Percentiles rank a stretch among this genome's conserved stretches.
phyloP scores from a whole-genome alignment of 2,113 vertebrate species.

The Syngnathus floridae region DNA sequence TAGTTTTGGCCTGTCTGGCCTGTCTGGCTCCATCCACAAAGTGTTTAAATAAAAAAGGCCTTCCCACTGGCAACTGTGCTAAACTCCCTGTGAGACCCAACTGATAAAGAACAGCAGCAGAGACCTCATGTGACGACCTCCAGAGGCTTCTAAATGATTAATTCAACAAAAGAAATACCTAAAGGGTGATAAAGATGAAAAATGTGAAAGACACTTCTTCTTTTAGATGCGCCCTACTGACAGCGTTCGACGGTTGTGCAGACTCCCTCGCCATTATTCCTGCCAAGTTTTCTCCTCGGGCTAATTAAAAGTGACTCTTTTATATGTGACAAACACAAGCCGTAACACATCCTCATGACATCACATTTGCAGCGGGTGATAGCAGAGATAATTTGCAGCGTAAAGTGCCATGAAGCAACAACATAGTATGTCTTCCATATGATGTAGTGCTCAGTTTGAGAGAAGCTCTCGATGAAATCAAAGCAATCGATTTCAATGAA shows the following conservation, averaged over 20 bases:
- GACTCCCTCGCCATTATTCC: not conserved
- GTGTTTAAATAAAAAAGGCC: slow-evolving; percentile 60
- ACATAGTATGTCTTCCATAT: not conserved
- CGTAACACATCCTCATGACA: not conserved
- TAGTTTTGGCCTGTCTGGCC: not conserved
- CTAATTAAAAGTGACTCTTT: not conserved
- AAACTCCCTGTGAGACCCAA: slow-evolving; percentile 39
- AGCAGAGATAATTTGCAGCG: not conserved
- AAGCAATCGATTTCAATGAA: no score
- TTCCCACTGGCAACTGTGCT: slow-evolving; percentile 46
- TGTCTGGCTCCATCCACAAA: slow-evolving; percentile 26
- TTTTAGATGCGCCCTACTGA: not conserved
- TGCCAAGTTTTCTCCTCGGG: not conserved
- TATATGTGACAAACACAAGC: not conserved
- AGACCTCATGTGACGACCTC: slow-evolving; percentile 7
- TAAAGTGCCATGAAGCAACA: not conserved
- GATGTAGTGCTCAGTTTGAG: no score
- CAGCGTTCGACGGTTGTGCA: not conserved
- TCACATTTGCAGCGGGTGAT: not conserved
- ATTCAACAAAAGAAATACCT: slow-evolving; percentile 31
- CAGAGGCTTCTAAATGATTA: slow-evolving; percentile 25
- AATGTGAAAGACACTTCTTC: slow-evolving; percentile 12
- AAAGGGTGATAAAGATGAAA: slow-evolving; percentile 9
- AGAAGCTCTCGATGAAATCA: no score
- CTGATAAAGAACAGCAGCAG: slow-evolving; percentile 18